Conservation (phyloP, 1,140 invertebrate species). For the Calephelis nemesis region DNA sequence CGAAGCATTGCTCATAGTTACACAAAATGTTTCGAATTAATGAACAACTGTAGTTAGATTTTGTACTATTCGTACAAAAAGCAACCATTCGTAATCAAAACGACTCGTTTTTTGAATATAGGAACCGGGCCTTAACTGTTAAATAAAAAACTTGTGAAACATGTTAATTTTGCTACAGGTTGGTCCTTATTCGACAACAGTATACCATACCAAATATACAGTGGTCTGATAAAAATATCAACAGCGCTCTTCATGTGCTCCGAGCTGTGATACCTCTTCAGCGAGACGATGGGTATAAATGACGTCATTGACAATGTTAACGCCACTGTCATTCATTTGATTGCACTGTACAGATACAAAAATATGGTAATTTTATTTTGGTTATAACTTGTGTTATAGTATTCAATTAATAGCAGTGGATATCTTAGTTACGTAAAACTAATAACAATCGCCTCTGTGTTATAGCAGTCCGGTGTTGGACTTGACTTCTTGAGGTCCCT, state of each 20-base stretch:
- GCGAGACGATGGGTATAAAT: constrained; percentile 34
- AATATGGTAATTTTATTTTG: constrained; percentile 43
- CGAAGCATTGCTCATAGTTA: too few relatives aligned
- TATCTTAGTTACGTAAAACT: accelerated
- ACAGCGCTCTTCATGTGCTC: constrained; percentile 40
- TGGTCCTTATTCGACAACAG: constrained; percentile 38
- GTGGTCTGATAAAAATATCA: constrained; percentile 38
- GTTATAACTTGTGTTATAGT: too few relatives aligned
- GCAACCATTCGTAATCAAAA: too few relatives aligned
- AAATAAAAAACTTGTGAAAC: not conserved
- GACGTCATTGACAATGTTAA: constrained; percentile 48
- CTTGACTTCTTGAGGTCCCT: too few relatives aligned
- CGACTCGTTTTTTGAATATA: too few relatives aligned
- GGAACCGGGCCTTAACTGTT: too few relatives aligned
- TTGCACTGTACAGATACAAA: constrained; percentile 46
- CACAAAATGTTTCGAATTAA: too few relatives aligned
- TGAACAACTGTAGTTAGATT: too few relatives aligned
- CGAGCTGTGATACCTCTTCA: constrained; percentile 47
- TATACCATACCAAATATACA: constrained; percentile 42
- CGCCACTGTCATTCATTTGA: constrained; percentile 44
- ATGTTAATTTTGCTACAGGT: constrained; percentile 36
- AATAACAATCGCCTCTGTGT: too few relatives aligned
- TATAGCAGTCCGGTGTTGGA: too few relatives aligned
- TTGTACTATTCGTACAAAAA: too few relatives aligned
- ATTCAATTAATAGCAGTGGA: too few relatives aligned